phyloP scores from a whole-genome alignment of 2,113 vertebrate species.

The Morphnarchus princeps region DNA sequence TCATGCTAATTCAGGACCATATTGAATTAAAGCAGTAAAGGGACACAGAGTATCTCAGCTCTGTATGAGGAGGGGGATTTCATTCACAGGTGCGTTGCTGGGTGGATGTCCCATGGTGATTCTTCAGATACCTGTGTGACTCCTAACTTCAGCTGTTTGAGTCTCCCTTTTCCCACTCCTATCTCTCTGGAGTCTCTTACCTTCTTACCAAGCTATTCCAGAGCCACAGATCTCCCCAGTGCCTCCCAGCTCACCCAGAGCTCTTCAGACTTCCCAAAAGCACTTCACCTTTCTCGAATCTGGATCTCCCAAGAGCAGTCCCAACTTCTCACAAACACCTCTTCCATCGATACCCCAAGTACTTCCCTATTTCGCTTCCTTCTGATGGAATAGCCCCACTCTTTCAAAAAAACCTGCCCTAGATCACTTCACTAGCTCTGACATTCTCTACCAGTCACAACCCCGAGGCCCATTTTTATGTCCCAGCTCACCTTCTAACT shows the following conservation, averaged over 20 bases:
- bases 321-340: not conserved
- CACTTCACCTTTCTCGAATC: not conserved
- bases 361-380: not conserved
- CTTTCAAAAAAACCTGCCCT: not conserved
- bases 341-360: not conserved
- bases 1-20: not conserved
- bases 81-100: not conserved
- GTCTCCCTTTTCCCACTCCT: not conserved
- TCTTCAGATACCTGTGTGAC: not conserved
- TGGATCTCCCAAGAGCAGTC: not conserved
- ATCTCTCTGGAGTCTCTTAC: not conserved
- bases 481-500: not conserved
- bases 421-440: not conserved
- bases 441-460: not conserved
- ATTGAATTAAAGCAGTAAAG: not conserved
- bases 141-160: not conserved
- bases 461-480: accelerated
- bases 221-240: not conserved
- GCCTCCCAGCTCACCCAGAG: not conserved
- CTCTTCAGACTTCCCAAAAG: not conserved
- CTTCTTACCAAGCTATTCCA: not conserved
- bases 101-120: not conserved
- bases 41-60: not conserved
- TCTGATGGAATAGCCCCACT: not conserved
- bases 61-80: not conserved